Evolutionary conservation across 30 jellyfish, hydroid and myxozoan genomes (phyloP).

Genomic region (Turritopsis rubra): DNA sequence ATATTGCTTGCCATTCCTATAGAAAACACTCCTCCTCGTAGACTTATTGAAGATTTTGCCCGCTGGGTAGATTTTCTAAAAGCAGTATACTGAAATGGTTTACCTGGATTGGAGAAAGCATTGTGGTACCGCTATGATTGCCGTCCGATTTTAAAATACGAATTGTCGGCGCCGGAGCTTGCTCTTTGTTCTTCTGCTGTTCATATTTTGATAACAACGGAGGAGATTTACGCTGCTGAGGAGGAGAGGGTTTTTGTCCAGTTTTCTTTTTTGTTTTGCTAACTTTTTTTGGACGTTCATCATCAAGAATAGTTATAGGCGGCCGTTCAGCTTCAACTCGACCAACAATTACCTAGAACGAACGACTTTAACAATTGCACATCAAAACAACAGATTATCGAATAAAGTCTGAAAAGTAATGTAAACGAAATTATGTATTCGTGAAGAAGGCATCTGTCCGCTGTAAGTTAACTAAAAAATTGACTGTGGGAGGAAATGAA

Average conservation of each 20-base stretch:
- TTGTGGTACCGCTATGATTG: neutral
- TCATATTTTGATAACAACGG: neutral
- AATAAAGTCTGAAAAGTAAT: no score
- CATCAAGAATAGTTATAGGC: conserved; percentile 13
- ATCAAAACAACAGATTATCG: no score
- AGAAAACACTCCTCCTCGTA: no score
- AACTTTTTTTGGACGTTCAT: conserved; percentile 30
- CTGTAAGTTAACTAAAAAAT: no score
- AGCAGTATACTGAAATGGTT: no score
- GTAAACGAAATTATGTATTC: no score
- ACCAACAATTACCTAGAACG: conserved; percentile 29
- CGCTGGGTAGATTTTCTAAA: no score
- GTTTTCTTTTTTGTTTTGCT: conserved; percentile 23
- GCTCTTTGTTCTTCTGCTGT: conserved; percentile 6
- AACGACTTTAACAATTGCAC: neutral
- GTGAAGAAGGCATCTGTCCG: no score
- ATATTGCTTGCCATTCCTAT: no score
- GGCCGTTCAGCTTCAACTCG: conserved; percentile 31
- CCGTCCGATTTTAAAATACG: conserved; percentile 28
- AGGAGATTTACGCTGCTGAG: conserved; percentile 23
- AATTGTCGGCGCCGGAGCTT: conserved; percentile 7
- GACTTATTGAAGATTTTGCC: no score
- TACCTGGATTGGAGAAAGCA: conserved; percentile 30
- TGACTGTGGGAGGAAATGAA: no score
- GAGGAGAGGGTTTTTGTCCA: conserved; percentile 19